Evolutionary conservation across 37 sponge, comb jelly and placozoan genomes (phyloP), one percentile per base, ranked within the genome.

Genomic region (Agelas oroides): DNA sequence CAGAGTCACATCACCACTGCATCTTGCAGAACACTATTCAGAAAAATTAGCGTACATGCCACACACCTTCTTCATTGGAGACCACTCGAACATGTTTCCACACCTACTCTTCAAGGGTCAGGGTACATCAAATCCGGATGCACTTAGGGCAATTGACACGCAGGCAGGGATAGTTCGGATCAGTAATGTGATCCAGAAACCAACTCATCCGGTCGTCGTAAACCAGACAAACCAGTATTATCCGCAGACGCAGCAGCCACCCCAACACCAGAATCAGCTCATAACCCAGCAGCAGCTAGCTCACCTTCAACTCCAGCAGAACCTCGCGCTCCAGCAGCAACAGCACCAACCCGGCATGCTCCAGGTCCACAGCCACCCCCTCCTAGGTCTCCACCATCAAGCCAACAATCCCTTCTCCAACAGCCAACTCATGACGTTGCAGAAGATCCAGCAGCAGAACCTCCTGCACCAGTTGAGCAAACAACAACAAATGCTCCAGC

Each of bases 21-120:
- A 98, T 38, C 76, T 93, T 1, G 85, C 94, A 5, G 89, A 94
- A 8, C 99, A 96, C 82, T 98, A 96, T 83, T 87, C 91, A 11
- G 99, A 98, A 90, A 98, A 96, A 70, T 83, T 98, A 24, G 99
- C 99, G 59, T 96, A 88, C 92, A 94, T 98, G 97, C 99, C 99
- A 8, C 70, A 92, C 78, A 93, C 95, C 1, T 98, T 98, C 94
- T 98, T 98, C 83, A 90, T 98, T 0, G 99, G 99, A 0, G 99
- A 98, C 65, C 99, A 98, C 78, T 71, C 84, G 32, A 85, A 94
- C 88, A 98, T 98, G 99, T 98, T 98, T 65, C 97, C 99, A 6
- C 99, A 98, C 73, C 93, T 98, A 24, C 88, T 98, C 54, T 67
- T 84, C 73, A 76, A 80, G 33, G 93, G 92, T 1, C 65, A 79